Percentiles rank a stretch among this genome's conserved stretches.
Conservation (phyloP, 2,113 vertebrate species). For the Caretta caretta region DNA sequence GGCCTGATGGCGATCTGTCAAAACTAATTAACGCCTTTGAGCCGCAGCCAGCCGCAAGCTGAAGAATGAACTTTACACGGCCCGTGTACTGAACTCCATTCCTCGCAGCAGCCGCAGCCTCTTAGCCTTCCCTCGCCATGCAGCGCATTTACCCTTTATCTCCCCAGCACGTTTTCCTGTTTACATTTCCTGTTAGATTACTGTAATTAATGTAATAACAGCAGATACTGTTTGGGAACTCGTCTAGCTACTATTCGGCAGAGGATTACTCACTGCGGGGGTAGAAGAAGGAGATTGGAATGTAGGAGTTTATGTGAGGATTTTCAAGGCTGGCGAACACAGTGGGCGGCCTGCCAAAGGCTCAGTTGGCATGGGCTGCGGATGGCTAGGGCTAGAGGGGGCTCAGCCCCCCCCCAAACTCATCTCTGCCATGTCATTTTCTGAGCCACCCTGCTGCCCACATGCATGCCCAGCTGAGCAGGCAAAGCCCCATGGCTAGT, state of each 20-base stretch:
- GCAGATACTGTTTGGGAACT: conserved; percentile 6
- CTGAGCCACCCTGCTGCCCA: background rate
- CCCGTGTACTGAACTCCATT: conserved; percentile 5
- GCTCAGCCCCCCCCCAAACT: background rate
- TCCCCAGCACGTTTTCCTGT: conserved; percentile 77
- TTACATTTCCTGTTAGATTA: conserved; percentile 78
- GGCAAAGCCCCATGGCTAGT: background rate
- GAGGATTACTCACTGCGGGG: background rate
- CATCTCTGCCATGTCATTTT: background rate
- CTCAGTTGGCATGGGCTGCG: background rate
- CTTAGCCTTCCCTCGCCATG: background rate
- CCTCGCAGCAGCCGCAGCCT: conserved; percentile 26
- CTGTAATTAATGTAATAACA: conserved; percentile 69
- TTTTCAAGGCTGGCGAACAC: background rate
- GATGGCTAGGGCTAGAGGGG: background rate
- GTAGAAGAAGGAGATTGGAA: background rate
- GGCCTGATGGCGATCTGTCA: background rate
- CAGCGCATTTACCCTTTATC: conserved; percentile 66
- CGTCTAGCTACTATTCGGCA: background rate
- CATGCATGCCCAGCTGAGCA: background rate
- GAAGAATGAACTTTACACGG: background rate
- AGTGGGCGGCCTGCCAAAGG: background rate
- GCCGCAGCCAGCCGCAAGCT: conserved; percentile 42
- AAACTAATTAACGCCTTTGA: conserved; percentile 65
- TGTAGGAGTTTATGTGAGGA: background rate